Base-by-base conservation (phyloP, 2,888 invertebrate species). In the Anthophora plumipes region DNA sequence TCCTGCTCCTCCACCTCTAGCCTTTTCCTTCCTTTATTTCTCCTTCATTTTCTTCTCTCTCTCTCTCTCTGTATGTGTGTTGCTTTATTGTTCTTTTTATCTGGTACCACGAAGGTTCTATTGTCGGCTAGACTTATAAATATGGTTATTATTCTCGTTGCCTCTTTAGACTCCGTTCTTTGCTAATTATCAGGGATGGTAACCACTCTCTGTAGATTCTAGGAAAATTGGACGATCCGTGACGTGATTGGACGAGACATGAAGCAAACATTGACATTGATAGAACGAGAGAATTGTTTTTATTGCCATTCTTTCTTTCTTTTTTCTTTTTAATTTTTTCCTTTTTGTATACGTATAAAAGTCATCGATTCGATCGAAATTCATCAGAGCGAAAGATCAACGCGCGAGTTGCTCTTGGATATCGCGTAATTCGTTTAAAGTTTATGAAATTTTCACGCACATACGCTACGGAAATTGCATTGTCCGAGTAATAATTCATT, bases 61-160 rank as follows among this genome's bases (percentile, higher is more conserved):
- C n/a, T n/a, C 2, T 31, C 31, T 4, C 4, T 31, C 31, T 31
- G 4, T 31, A 4, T 4, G 14, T 55, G 22, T 12, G 11, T 41
- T 20, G 48, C 39, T 43, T 48, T 54, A 37, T 72, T 74, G 76
- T 25, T 59, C 76, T 69, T 52, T 77, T 69, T 55, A 48, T 39
- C 50, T 14, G 43, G 25, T 31, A 55, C 39, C 48, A 48, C 57
- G 37, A 39, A 43, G 57, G 54, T 60, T 68, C 75, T 68, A 76
- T 82, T 76, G 71, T 77, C 68, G 46, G 61, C 48, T 37, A 60
- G 71, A 71, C 67, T 77, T 72, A 71, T 52, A 60, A 80, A 76
- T 71, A 59, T 67, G 67, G 55, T 67, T 71, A 67, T 63, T 77
- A 67, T 55, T 52, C 37, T 31, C 43, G 50, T n/a, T 25, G 22